A percentile compares a stretch with the other conserved stretches of the same genome.
Conservation (phyloP, 53 echinoderm and acorn worm genomes). For the Paracentrotus lividus region DNA sequence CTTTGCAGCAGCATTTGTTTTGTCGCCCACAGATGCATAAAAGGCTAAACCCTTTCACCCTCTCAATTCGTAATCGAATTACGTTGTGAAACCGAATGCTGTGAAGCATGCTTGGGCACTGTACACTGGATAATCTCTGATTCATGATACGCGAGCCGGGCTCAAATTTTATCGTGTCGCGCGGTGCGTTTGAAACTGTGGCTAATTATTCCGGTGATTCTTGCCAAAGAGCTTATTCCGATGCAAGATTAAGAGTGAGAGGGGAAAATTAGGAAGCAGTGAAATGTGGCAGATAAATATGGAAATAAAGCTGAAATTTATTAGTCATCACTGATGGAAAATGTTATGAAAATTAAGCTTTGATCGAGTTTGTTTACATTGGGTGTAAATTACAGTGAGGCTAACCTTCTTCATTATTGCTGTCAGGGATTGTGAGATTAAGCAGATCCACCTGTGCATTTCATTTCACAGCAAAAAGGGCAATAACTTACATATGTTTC, state of each 20-base stretch:
- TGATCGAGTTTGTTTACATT: conserved; percentile 28
- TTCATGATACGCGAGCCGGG: conserved; percentile 33
- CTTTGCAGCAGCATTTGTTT: conserved; percentile 49
- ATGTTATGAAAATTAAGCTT: neutral
- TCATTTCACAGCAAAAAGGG: neutral
- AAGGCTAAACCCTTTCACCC: conserved; percentile 43
- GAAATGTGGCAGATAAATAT: neutral
- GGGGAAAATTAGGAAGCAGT: neutral
- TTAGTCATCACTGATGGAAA: neutral
- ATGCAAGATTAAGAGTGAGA: neutral
- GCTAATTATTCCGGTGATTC: conserved; percentile 39
- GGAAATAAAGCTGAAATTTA: conserved; percentile 3
- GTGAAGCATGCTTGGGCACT: neutral
- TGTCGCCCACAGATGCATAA: conserved; percentile 36
- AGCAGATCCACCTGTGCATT: neutral
- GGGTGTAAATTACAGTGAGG: conserved; percentile 8
- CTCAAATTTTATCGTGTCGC: conserved; percentile 18
- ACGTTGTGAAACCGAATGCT: conserved; percentile 39
- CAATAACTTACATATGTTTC: neutral
- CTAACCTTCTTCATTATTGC: neutral
- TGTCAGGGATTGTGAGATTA: neutral
- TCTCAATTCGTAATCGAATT: conserved; percentile 54
- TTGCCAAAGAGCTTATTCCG: neutral
- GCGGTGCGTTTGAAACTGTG: conserved; percentile 31
- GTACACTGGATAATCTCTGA: conserved; percentile 49